Evolutionary conservation across 1,140 invertebrate species (phyloP).

Genomic region (Mya arenaria): DNA sequence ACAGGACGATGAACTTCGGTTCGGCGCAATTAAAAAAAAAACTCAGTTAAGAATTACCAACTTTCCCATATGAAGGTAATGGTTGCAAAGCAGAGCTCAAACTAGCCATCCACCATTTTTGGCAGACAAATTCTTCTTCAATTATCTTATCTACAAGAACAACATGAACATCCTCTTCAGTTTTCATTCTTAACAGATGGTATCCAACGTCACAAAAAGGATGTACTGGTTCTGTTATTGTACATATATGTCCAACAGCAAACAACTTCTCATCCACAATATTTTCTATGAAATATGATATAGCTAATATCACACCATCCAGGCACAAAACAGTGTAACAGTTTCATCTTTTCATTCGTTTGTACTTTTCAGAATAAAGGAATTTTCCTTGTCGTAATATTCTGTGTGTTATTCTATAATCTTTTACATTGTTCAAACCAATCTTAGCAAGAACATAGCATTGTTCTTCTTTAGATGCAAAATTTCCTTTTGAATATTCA

Average conservation of each 20-base stretch:
- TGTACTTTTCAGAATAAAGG: slow-evolving; percentile 25
- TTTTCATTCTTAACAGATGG: slow-evolving; percentile 27
- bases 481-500: slow-evolving; percentile 15
- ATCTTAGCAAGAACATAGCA: slow-evolving; percentile 26
- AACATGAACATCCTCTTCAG: slow-evolving; percentile 13
- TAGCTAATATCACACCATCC: slow-evolving; percentile 13
- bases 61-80: slow-evolving; percentile 23
- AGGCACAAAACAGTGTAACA: slow-evolving; percentile 24
- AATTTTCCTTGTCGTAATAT: slow-evolving; percentile 30
- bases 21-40: slow-evolving; percentile 18
- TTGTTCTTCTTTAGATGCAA: slow-evolving; percentile 17
- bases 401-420: slow-evolving; percentile 15
- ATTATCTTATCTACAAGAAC: slow-evolving; percentile 15
- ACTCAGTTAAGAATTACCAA: slow-evolving; percentile 26
- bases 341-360: slow-evolving; percentile 22
- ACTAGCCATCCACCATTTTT: slow-evolving; percentile 10
- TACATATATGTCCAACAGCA: slow-evolving; percentile 26
- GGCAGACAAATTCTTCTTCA: slow-evolving; percentile 10
- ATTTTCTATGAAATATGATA: slow-evolving; percentile 12
- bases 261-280: slow-evolving; percentile 22
- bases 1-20: slow-evolving; percentile 20
- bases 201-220: slow-evolving; percentile 25
- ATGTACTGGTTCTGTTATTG: slow-evolving; percentile 26
- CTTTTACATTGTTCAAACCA: slow-evolving; percentile 21
- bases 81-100: slow-evolving; percentile 4